Evolutionary conservation across 2,113 vertebrate species (phyloP), one percentile per base, ranked within the genome.

Genomic region (Cyanoramphus novaezelandiae): DNA sequence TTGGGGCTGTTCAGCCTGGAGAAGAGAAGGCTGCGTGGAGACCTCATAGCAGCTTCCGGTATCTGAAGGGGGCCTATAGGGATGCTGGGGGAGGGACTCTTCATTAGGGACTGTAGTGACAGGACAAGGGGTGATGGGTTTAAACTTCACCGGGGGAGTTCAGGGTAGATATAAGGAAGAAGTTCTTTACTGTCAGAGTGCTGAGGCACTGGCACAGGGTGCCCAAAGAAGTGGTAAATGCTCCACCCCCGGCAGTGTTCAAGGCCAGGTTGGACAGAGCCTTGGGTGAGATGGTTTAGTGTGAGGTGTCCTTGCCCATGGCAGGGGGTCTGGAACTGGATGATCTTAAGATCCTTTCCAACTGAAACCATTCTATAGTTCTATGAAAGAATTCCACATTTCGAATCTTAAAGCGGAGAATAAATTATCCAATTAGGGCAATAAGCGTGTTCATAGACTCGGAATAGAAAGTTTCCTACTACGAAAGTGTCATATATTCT

Each of bases 201-300:
- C 2, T 59, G 57, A 59, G 13, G 21, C 57, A 23, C 57, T 59
- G 57, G 33, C 13, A 24, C 33, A 15, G 33, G 20, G 15, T 59
- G 9, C 33, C 33, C 33, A 35, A 15, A 35, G 33, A 35, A 5
- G 57, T 59, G 20, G 20, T 35, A 15, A 59, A 24, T 35, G 57
- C 57, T 59, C 9, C 57, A 59, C 23, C 33, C 57, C 33, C 23
- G 33, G 57, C 14, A n/a, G 57, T 23, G 33, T 59, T 59, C 57
- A 24, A 35, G 20, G 20, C 13, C 57, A 35, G 57, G 57, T 15
- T 59, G 13, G 33, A 59, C 57, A 59, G 13, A n/a, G 57, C 20
- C 13, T 5, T 59, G 20, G 13, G 33, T 0, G 5, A 13, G 1
- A 13, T 57, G 31, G 19, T 57, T 2, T 57, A 5, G 5, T 57